A percentile compares a stretch with the other conserved stretches of the same genome.
phyloP scores from a whole-genome alignment of 1,140 invertebrate genomes.

The Eulimnadia texana region DNA sequence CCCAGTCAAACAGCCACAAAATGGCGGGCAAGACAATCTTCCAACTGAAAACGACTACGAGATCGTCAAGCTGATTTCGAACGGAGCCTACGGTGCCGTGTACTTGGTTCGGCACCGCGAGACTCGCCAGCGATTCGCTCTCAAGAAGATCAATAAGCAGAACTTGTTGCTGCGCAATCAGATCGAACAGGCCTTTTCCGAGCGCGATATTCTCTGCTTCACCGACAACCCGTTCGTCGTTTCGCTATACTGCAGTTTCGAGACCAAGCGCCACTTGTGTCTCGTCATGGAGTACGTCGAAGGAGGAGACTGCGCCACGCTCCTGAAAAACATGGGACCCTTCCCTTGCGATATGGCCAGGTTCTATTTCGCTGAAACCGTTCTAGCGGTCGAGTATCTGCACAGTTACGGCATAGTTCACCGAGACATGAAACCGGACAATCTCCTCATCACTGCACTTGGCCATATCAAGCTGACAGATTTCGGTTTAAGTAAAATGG shows the following conservation, averaged over 20 bases:
- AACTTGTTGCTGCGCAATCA: conserved; percentile 95
- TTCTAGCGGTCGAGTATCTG: conserved; percentile 95
- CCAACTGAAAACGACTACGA: conserved; percentile 94
- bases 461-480: conserved; percentile 99
- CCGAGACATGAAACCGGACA: conserved; percentile 97
- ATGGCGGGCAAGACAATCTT: conserved; percentile 20
- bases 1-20: conserved; percentile 6
- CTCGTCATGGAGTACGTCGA: conserved; percentile 99
- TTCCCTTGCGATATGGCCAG: conserved; percentile 93
- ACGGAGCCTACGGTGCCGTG: conserved; percentile 94
- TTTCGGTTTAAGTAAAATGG: conserved; percentile 98
- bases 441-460: conserved; percentile 90
- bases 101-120: conserved; percentile 93
- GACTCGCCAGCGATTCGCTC: conserved; percentile 82
- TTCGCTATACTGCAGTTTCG: conserved; percentile 97
- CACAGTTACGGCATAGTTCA: conserved; percentile 99
- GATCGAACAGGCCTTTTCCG: conserved; percentile 96
- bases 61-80: conserved; percentile 92
- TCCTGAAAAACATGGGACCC: conserved; percentile 86
- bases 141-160: conserved; percentile 99
- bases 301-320: conserved; percentile 93
- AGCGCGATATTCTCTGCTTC: conserved; percentile 97
- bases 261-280: conserved; percentile 92
- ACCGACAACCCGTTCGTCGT: conserved; percentile 99
- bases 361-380: conserved; percentile 98